Evolutionary conservation across 1,140 invertebrate genomes (phyloP), one percentile per base, ranked within the genome.

Genomic region (Mactra quadrangularis): DNA sequence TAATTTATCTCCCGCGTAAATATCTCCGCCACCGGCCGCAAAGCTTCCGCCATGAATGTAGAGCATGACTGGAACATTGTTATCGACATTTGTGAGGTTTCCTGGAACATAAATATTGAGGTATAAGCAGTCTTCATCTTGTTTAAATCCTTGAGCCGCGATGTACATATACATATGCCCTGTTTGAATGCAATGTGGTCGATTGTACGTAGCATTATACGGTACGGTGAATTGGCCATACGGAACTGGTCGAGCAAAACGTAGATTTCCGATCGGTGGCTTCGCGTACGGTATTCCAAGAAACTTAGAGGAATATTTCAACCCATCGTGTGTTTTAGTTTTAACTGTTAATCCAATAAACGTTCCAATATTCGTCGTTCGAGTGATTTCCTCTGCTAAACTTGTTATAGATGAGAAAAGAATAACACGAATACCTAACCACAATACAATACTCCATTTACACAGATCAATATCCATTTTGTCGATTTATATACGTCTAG

Each of bases 161-260:
- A 77, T 85, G 17, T 62, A 27, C 38, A 19, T 33, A 68, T 64
- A 53, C n/a, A 50, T 29, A 29, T 47, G 3, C 31, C 7, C 17
- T 33, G 59, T n/a, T 68, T 97, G 95, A 57, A 97, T 93, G 78
- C 96, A 95, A 90, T 97, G 97, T 33, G 97, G 79, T 1, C 97
- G 97, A 92, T 97, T 97, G 91, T 97, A 95, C 59, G 97, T 97
- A 90, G 72, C 82, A 31, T 97, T 97, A 3, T 97, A 97, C 62
- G 97, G 97, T n/a, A 96, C 96, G 82, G 96, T 94, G 95, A 96
- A 98, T 0, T 96, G 98, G 89, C 97, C 96, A 33, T 97, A 96
- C 89, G 97, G 96, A 89, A 96, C 95, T 6, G 96, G 96, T 17
- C 96, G 93, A 38, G 95, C 96, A 9, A 95, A 94, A 6, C 96